Percentiles rank a stretch among this genome's conserved stretches.
Conservation (phyloP, 2,113 vertebrate genomes). For the Ptilorrhoa leucosticta region DNA sequence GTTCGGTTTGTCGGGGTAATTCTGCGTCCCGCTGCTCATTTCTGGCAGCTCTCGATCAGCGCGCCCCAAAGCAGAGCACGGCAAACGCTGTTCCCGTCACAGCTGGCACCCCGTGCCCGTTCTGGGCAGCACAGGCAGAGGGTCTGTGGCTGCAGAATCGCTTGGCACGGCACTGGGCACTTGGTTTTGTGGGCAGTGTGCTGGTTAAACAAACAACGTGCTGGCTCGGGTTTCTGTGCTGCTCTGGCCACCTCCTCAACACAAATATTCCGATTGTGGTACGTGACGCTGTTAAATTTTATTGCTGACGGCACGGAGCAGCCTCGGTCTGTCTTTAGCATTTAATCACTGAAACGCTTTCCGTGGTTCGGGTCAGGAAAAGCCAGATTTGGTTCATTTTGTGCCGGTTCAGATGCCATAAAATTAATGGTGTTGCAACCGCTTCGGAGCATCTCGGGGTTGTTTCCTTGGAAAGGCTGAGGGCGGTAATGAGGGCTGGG, state of each 20-base stretch:
- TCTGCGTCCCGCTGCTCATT: fast-evolving
- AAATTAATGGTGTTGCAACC: background rate
- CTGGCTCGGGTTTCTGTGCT: background rate
- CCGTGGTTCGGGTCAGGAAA: background rate
- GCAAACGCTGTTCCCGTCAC: fast-evolving
- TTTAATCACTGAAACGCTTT: background rate
- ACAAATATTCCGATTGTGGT: background rate
- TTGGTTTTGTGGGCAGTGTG: background rate
- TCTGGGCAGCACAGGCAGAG: background rate
- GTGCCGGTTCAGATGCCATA: background rate
- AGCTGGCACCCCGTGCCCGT: fast-evolving
- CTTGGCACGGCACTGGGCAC: background rate
- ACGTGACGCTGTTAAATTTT: background rate
- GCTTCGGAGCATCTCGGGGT: background rate
- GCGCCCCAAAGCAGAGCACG: fast-evolving
- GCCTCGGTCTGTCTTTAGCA: background rate
- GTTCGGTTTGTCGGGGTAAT: fast-evolving
- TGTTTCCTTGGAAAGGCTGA: background rate
- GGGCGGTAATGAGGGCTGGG: background rate
- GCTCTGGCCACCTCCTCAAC: background rate
- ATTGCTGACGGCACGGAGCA: background rate
- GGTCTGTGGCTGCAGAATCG: fast-evolving
- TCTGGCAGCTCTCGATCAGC: background rate
- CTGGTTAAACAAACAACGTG: background rate
- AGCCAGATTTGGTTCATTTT: background rate